Base-by-base conservation (phyloP, 1,140 invertebrate species). In the Euura saliciscinereae region DNA sequence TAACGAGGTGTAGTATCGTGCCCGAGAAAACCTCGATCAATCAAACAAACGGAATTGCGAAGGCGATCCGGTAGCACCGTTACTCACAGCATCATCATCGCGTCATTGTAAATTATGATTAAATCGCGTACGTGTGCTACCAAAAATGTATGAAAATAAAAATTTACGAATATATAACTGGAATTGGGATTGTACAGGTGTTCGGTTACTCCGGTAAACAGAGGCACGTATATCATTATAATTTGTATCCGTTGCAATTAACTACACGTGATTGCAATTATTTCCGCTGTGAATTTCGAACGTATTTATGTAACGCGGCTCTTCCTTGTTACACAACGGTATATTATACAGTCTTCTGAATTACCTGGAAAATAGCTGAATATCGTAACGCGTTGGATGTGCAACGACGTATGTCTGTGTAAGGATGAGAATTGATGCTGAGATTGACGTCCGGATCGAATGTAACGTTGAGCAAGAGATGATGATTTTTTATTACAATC, bases 21-120 rank as follows among this genome's bases (percentile, higher is more conserved):
- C 51, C 13, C 46, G 6, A 8, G 51, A 59, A 59, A 59, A n/a
- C 8, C 51, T 51, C 13, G 51, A 59, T 59, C 51, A n/a, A 59
- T 59, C 51, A n/a, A 59, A 59, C 13, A 59, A 59, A 28, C 28
- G 28, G 51, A 59, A n/a, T 59, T 59, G 51, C 51, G 51, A 59
- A 59, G 51, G 51, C 51, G 51, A 59, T 59, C 51, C 51, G 51
- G 51, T 59, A 11, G 13, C 51, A 59, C 51, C 51, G 51, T 59
- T 59, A 59, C 51, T 8, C 13, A n/a, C 51, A 11, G 51, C 51
- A 59, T 11, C 51, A 59, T 11, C 51, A 28, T 28, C 28, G 28
- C 28, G 28, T 28, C 28, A 28, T 28, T 28, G 28, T 28, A 28
- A 28, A 28, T 28, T 28, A 28, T 28, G 28, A 28, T 28, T 0